phyloP scores from a whole-genome alignment of 2,888 invertebrate genomes.

The Clitarchus hookeri region DNA sequence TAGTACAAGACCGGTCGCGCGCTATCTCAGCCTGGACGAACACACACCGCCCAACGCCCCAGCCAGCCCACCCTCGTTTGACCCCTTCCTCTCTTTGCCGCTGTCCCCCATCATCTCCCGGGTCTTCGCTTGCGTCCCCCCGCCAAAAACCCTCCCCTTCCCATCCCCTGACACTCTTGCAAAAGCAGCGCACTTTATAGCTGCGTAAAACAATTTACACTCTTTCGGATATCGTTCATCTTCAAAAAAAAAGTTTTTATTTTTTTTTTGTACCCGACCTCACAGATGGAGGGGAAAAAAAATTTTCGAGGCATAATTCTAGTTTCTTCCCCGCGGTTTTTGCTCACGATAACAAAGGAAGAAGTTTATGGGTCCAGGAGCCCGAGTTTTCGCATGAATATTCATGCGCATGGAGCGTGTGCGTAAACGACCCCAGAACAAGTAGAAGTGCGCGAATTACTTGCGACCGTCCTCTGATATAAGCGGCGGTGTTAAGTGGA shows the following conservation, averaged over 20 bases:
- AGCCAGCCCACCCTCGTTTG: neutral
- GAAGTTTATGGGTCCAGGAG: neutral
- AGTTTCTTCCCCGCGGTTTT: neutral
- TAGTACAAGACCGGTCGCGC: constrained; percentile 30
- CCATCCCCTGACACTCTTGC: neutral
- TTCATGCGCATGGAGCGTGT: neutral
- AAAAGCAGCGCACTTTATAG: neutral
- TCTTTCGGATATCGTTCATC: constrained; percentile 3
- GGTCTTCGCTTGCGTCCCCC: constrained; percentile 4
- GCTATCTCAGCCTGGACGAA: constrained; percentile 14
- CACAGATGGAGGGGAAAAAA: neutral
- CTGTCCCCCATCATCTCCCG: neutral
- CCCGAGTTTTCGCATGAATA: neutral
- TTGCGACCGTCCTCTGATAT: neutral
- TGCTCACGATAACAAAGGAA: constrained; percentile 10
- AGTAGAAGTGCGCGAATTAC: neutral
- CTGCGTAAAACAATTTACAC: constrained; percentile 14
- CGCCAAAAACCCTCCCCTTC: neutral
- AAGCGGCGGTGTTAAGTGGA: neutral
- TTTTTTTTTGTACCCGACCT: neutral
- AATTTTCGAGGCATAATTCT: neutral
- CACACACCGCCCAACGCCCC: neutral
- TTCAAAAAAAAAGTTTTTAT: neutral
- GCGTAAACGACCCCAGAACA: neutral
- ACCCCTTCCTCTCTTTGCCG: neutral